A percentile compares a stretch with the other conserved stretches of the same genome.
Conservation (phyloP, 2,113 vertebrate genomes). For the Epinephelus cyanopodus region DNA sequence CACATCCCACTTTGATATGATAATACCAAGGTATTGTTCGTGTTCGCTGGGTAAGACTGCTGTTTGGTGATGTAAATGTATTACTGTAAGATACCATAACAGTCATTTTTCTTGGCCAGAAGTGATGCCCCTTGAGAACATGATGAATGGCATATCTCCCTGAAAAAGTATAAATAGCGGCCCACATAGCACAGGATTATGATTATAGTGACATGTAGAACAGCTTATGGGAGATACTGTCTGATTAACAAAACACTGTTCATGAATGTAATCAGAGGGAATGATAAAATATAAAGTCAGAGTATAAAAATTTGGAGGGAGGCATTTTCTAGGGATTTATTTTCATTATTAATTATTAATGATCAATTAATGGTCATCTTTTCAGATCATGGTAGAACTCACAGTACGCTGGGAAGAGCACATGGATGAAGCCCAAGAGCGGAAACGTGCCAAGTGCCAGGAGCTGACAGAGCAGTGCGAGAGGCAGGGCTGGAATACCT, state of each 20-base stretch:
- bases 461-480: no score
- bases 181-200: slow-evolving; percentile 16
- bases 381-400: no score
- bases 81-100: slow-evolving; percentile 34
- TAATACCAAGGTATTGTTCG: slow-evolving; percentile 32
- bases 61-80: slow-evolving; percentile 51
- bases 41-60: slow-evolving; percentile 12
- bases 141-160: slow-evolving; percentile 49
- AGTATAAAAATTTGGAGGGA: not conserved
- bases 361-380: not conserved
- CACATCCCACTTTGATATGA: slow-evolving; percentile 46
- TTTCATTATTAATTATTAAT: not conserved
- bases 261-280: not conserved
- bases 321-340: not conserved
- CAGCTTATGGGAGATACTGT: not conserved
- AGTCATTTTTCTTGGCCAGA: slow-evolving; percentile 51
- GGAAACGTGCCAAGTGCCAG: no score
- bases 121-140: slow-evolving; percentile 47
- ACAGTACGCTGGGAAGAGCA: no score
- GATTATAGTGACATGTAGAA: slow-evolving; percentile 5
- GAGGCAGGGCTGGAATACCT: no score
- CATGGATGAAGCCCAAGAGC: no score
- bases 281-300: not conserved
- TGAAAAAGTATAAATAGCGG: slow-evolving; percentile 47
- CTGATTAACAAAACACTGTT: slow-evolving; percentile 12